Base-by-base conservation (phyloP, 2,113 vertebrate genomes). In the Phylloscopus whistleri region DNA sequence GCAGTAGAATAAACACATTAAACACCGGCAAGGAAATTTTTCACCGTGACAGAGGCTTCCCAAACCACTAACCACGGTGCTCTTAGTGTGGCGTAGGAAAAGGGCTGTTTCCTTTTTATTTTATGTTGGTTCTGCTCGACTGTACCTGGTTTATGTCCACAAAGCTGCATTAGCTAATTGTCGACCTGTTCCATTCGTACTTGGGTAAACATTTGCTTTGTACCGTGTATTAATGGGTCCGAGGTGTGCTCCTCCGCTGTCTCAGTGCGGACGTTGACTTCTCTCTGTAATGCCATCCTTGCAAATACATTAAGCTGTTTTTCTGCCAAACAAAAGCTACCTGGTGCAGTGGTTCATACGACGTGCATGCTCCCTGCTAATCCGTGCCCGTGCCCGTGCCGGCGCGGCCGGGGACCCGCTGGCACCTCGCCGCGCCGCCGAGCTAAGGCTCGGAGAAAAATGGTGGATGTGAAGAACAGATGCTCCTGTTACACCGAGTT, bases 61-160 rank as follows among this genome's bases (percentile, higher is more conserved):
- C 94, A 91, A 96, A 84, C 89, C 97, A 91, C 91, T 96, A 64
- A 96, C 84, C 93, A 28, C 19, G 46, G 73, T 79, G 95, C 96
- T 94, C 72, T 95, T 96, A 96, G 97, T 79, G 52, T 31, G 59
- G 96, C 30, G 5, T 92, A 87, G 58, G 82, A 96, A 97, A 96
- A 96, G 95, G 94, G 84, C 94, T 91, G 97, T 96, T 96, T 96
- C 95, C 96, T 95, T 97, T 97, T 82, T 93, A 91, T 95, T 97
- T 97, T 94, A 87, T 97, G 97, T 96, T 95, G 96, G 96, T 97
- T 97, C 96, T 96, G 96, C 89, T 97, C 95, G 58, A 88, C 70
- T 96, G 97, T 97, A 97, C 97, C 97, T 97, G 98, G 96, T 96
- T 97, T 97, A 94, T 97, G 98, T 97, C 97, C 97, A 97, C 97